These are phyloP conservation scores for Coronaproctus castanopsis DNA, from an alignment of 2,888 invertebrate species.

Conservation along the genomic window DNA sequence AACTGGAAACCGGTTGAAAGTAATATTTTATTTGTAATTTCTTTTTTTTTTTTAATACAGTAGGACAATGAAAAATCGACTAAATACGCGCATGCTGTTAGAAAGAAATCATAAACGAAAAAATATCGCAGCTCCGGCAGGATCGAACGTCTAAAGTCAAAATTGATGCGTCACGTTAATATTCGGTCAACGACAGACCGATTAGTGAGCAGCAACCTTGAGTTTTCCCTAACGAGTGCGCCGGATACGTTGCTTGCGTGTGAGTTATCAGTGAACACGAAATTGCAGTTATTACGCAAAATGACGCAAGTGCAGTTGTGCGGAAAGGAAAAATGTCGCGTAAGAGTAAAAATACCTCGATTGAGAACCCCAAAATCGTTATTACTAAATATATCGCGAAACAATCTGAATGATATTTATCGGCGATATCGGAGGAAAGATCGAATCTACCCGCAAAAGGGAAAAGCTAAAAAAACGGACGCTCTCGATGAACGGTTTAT, in stretches of 20 bases:
- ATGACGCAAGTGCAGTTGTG: not conserved
- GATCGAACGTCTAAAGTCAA: not conserved
- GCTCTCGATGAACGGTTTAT: not conserved
- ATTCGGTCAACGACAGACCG: not conserved
- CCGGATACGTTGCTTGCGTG: not conserved
- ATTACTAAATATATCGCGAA: not conserved
- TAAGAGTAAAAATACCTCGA: not conserved
- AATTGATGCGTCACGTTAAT: not conserved
- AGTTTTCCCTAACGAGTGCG: not conserved
- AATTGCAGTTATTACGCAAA: not conserved
- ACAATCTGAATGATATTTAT: not conserved
- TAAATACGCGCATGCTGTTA: not conserved
- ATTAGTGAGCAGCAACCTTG: not conserved
- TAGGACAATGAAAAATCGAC: not conserved
- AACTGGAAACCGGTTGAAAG: not conserved
- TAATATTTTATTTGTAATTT: not conserved
- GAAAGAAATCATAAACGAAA: not conserved
- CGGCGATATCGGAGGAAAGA: not conserved
- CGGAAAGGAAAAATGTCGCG: not conserved
- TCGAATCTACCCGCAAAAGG: not conserved
- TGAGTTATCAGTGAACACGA: not conserved
- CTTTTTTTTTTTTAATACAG: not conserved
- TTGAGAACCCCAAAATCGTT: not conserved
- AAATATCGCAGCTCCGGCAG: not conserved
- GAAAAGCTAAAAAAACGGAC: not conserved